Evolutionary conservation across 2,113 vertebrate species (phyloP), one percentile per base, ranked within the genome.

Genomic region (Aegotheles bennettii): DNA sequence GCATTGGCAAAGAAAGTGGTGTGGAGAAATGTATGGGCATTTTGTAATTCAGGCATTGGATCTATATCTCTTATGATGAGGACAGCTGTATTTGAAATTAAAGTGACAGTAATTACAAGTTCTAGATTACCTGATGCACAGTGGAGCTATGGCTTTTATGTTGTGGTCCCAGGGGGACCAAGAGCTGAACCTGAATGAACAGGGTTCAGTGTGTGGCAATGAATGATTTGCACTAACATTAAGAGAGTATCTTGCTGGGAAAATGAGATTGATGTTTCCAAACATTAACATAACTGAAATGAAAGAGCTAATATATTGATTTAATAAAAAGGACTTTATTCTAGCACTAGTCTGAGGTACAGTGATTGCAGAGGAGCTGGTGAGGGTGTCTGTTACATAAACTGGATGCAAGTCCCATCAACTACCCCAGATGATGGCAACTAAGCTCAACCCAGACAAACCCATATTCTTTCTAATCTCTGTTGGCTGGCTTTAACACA

Each of bases 21-120:
- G 11, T 47, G 14, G 56, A 50, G 16, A 38, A 40, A 43, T 42
- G 75, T 51, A 40, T 38, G 25, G 51, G 8, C 1, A 5, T 64
- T 90, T 84, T 65, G 11, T 75, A 90, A 65, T 78, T 84, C 35
- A 42, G 50, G 13, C 13, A 9, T 73, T 2, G 2, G 36, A 56
- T 60, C 31, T 53, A 8, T 90, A 90, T 88, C 24, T 60, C n/a
- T 71, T 57, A 36, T 38, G 31, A 20, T 68, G n/a, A 74, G 16
- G n/a, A 69, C 69, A 90, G 51, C 51, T 94, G 43, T 77, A 51
- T 87, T 73, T 84, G 71, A 89, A 92, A 92, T 84, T 79, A 53
- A 31, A 82, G 68, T 82, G 73, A 64, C 69, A 87, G 83, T 94
- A 94, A 92, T 94, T 94, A 87, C 83, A 82, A 76, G 94, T 93